phyloP scores from a whole-genome alignment of 2,888 invertebrate species.

The Neria commutata region DNA sequence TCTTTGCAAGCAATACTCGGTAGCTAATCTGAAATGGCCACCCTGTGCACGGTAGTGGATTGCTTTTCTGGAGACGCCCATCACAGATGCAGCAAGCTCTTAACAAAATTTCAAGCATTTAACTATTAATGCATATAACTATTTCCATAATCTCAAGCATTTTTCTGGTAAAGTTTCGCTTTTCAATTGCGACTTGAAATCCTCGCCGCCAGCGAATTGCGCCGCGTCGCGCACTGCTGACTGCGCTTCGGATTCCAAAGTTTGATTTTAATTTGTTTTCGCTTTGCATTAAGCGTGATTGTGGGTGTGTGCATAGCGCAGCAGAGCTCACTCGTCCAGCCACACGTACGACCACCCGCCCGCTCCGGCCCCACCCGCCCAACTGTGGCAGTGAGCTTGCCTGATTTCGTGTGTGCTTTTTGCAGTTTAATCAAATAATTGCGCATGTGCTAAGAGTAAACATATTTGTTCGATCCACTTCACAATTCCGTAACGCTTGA shows the following conservation, averaged over 20 bases:
- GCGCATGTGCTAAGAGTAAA: constrained; percentile 60
- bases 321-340: constrained; percentile 3
- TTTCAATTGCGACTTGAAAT: constrained; percentile 50
- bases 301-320: constrained; percentile 1
- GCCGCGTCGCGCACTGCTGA: no score
- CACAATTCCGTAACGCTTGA: constrained; percentile 39
- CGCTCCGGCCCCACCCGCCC: background rate
- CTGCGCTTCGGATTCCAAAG: constrained; percentile 50
- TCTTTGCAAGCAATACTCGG: no score
- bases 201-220: constrained; percentile 54
- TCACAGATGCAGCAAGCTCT: no score
- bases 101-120: constrained; percentile 19
- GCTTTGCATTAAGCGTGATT: constrained; percentile 48
- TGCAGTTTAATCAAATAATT: constrained; percentile 60
- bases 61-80: no score
- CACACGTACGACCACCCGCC: background rate
- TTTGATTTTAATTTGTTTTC: constrained; percentile 57
- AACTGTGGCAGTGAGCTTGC: constrained; percentile 19
- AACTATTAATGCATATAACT: constrained; percentile 20
- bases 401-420: constrained; percentile 57
- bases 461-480: constrained; percentile 59
- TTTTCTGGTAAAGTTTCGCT: constrained; percentile 39
- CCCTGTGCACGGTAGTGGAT: no score
- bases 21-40: no score
- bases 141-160: background rate